Percentiles rank a stretch among this genome's conserved stretches.
Evolutionary conservation across 1,140 invertebrate genomes (phyloP).

Genomic region (Drosophila virilis): DNA sequence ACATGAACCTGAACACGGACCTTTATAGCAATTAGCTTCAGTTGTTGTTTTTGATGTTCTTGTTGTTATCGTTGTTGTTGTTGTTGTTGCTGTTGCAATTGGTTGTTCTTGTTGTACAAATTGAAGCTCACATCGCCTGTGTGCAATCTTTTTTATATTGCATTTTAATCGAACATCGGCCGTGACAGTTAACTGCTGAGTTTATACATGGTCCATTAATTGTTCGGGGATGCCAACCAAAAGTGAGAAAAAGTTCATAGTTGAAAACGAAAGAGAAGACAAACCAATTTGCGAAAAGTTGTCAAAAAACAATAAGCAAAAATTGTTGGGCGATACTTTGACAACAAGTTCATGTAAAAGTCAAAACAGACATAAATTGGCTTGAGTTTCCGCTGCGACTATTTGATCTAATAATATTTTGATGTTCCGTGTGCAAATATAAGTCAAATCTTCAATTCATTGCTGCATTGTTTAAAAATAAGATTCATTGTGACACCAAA

Average conservation of each 20-base stretch:
- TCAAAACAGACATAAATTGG: not conserved
- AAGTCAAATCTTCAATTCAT: not conserved
- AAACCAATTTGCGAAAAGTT: slow-evolving; percentile 3
- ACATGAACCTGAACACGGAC: not conserved
- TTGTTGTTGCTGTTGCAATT: not conserved
- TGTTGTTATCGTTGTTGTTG: not conserved
- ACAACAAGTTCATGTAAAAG: not conserved
- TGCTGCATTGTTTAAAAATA: no score
- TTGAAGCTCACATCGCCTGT: slow-evolving; percentile 16
- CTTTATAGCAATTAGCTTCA: slow-evolving; percentile 13
- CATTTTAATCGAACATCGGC: slow-evolving; percentile 56
- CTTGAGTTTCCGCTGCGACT: not conserved
- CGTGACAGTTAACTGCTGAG: slow-evolving; percentile 27
- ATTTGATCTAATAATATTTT: not conserved
- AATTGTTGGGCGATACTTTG: not conserved
- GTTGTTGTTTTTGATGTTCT: not conserved
- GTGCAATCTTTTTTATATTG: slow-evolving; percentile 55
- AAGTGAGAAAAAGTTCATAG: slow-evolving; percentile 1
- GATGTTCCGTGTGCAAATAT: no score
- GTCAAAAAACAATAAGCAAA: not conserved
- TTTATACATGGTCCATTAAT: slow-evolving; percentile 35
- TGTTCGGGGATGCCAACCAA: slow-evolving; percentile 19
- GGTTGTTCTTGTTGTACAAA: slow-evolving; percentile 24
- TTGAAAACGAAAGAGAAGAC: not conserved
- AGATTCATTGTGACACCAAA: no score